Base-by-base conservation (phyloP, 2,888 invertebrate genomes). In the Coelinius sp. region DNA sequence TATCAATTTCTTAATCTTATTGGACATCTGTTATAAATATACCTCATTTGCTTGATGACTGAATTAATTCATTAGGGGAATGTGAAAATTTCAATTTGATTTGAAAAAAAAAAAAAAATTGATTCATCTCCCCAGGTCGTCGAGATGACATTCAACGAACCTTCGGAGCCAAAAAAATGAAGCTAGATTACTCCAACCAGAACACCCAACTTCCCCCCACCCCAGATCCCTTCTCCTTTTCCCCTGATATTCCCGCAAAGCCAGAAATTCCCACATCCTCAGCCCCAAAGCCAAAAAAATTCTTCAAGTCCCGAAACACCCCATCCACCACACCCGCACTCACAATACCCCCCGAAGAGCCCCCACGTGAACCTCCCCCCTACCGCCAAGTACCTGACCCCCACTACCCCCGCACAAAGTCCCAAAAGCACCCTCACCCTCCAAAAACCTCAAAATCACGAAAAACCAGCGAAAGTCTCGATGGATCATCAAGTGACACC, bases 241-340 rank as follows among this genome's bases (percentile, higher is more conserved):
- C 88, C 24, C 80, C 86, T 12, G 85, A 84, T 67, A 79, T 83
- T 25, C 82, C 82, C 79, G 90, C 90, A 77, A 91, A 90, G 81
- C 89, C 90, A 74, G 87, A 90, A 80, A 89, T 89, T 69, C 38
- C 64, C 12, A 22, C 63, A 20, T 88, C 90, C 71, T 89, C 92
- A 78, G 91, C 92, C 12, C 80, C 89, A 6, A 95, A 95, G 86
- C 96, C 96, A 53, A 94, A 95, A 85, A 96, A 96, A 86, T 96
- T 96, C 88, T 96, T 96, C 86, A 96, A 96, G 85, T 95, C 95
- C 84, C 92, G 94, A 66, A 95, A 94, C 88, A 90, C 92, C 20
- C 92, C 92, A 77, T 89, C 90, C 2, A 90, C 90, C 73, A 10
- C 80, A 5, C 44, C 71, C 12, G 52, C 78, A 17, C 80, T 81